These are phyloP conservation scores for Tenualosa ilisha DNA, from an alignment of 2,797 vertebrate genomes.

Conservation along the genomic window DNA sequence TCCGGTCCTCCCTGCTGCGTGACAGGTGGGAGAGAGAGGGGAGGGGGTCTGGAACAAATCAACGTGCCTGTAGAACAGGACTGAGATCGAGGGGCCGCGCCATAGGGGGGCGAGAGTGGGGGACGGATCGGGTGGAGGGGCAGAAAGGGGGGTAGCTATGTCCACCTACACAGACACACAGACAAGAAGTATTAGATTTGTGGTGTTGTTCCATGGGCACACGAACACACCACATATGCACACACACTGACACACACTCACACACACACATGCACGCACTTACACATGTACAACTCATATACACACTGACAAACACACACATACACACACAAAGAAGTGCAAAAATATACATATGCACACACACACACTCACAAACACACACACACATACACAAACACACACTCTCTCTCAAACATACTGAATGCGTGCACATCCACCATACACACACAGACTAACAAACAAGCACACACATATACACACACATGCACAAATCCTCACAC, in stretches of 20 bases:
- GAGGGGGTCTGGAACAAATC: constrained; percentile 60
- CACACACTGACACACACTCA: neutral
- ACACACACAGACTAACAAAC: constrained; percentile 23
- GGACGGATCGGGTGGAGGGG: neutral
- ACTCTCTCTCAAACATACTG: neutral
- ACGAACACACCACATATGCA: neutral
- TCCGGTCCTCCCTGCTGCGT: constrained; percentile 51
- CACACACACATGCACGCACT: neutral
- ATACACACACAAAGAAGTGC: neutral
- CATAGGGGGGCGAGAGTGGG: constrained; percentile 20
- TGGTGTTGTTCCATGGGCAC: neutral
- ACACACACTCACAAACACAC: neutral
- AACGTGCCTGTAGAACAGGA: constrained; percentile 53
- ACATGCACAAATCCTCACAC: neutral
- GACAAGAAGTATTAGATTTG: neutral
- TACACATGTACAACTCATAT: neutral
- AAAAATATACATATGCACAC: neutral
- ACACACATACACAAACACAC: neutral
- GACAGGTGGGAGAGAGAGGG: constrained; percentile 58
- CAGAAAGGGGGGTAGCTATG: neutral
- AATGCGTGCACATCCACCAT: neutral
- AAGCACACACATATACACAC: constrained; percentile 31
- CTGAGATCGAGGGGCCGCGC: constrained; percentile 35
- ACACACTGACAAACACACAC: neutral
- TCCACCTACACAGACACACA: neutral